Conservation (phyloP, 2,888 invertebrate genomes). For the Epinotia brunnichana region DNA sequence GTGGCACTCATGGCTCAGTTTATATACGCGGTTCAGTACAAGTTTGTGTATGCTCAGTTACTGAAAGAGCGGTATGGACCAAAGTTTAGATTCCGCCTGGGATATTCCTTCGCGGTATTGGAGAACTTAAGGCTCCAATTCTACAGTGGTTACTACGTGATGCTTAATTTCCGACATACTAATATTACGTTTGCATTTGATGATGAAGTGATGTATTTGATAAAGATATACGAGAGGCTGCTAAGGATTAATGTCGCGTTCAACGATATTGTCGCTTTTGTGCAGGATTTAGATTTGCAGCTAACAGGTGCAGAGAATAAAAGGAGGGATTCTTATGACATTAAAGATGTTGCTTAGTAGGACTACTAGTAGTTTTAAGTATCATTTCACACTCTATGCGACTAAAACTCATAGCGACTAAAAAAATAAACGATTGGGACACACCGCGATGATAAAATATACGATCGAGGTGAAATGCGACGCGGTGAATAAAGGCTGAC, state of each 20-base stretch:
- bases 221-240: constrained; percentile 57
- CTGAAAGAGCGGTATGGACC: neutral
- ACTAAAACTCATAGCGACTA: too few relatives aligned
- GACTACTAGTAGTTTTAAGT: too few relatives aligned
- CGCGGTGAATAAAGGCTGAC: too few relatives aligned
- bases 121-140: constrained; percentile 4
- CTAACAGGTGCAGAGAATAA: neutral
- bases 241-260: constrained; percentile 54
- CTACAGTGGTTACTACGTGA: neutral
- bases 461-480: too few relatives aligned
- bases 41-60: neutral
- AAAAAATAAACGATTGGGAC: too few relatives aligned
- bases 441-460: too few relatives aligned
- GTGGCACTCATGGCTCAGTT: constrained; percentile 7
- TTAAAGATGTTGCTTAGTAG: neutral
- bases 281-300: constrained; percentile 41
- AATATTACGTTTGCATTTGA: neutral
- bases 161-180: neutral
- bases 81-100: neutral
- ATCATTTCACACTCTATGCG: too few relatives aligned
- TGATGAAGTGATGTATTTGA: constrained; percentile 32
- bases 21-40: constrained; percentile 3
- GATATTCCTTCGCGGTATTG: constrained; percentile 5
- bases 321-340: neutral
- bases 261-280: constrained; percentile 49